These are phyloP conservation scores for Dryococelus australis DNA, from an alignment of 2,888 invertebrate genomes.

Conservation along the genomic window DNA sequence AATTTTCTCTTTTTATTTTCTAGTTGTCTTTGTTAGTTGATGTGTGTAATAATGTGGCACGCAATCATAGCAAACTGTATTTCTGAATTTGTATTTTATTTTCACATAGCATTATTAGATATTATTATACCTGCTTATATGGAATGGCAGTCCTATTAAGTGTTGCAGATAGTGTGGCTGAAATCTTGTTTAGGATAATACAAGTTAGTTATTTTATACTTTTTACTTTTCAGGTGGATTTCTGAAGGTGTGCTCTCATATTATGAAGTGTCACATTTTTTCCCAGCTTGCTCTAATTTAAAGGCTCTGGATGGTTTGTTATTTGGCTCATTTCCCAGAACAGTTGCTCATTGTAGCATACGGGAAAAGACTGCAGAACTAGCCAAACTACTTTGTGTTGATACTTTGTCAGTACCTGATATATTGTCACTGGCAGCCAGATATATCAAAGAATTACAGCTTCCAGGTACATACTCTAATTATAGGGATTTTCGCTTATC, in stretches of 20 bases:
- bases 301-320: constrained; percentile 48
- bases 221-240: constrained; percentile 47
- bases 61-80: no score
- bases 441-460: constrained; percentile 58
- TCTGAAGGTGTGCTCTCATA: constrained; percentile 51
- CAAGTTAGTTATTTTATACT: no score
- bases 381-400: constrained; percentile 54
- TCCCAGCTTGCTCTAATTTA: constrained; percentile 43
- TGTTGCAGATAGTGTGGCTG: no score
- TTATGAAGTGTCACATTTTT: constrained; percentile 46
- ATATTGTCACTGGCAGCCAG: constrained; percentile 53
- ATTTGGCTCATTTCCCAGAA: constrained; percentile 44
- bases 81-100: no score
- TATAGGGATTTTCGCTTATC: no score
- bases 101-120: no score
- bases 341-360: constrained; percentile 45
- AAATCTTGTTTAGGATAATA: no score
- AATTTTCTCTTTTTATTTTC: no score
- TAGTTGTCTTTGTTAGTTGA: no score
- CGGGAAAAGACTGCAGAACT: constrained; percentile 51
- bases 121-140: no score
- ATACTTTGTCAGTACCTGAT: constrained; percentile 54
- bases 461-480: constrained; percentile 55
- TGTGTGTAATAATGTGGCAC: no score
- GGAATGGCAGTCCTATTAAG: no score